phyloP scores from a whole-genome alignment of 2,113 vertebrate genomes.

The Andinoacara biseriatus region DNA sequence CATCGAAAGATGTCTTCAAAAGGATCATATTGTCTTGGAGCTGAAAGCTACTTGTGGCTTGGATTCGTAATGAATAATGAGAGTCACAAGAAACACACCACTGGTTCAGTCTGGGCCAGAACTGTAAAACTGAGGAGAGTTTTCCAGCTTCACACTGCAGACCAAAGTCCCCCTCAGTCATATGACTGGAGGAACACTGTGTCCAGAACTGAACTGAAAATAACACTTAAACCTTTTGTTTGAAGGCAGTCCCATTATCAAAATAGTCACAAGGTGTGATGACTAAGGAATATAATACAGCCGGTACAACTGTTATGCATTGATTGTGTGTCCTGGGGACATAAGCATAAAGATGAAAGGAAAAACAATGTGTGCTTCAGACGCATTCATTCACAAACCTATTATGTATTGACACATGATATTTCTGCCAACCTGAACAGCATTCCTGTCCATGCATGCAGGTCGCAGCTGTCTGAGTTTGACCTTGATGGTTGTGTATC shows the following conservation, averaged over 20 bases:
- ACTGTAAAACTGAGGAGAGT: background rate
- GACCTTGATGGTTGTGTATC: constrained; percentile 19
- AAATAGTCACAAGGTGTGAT: background rate
- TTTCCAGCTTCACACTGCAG: constrained; percentile 9
- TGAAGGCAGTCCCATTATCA: constrained; percentile 31
- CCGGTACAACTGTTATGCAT: background rate
- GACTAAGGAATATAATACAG: background rate
- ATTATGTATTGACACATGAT: background rate
- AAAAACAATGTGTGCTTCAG: background rate
- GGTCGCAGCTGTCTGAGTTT: constrained; percentile 43
- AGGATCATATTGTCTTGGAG: background rate
- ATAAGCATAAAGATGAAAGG: background rate
- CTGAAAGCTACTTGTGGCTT: background rate
- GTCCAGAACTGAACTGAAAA: constrained; percentile 34
- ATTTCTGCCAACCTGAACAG: constrained; percentile 3
- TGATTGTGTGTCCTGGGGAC: background rate
- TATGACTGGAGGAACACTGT: constrained; percentile 45
- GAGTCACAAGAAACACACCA: background rate
- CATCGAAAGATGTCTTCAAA: background rate
- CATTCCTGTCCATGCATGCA: constrained; percentile 34
- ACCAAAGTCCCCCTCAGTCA: constrained; percentile 29
- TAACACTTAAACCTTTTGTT: constrained; percentile 45
- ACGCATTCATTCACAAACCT: background rate
- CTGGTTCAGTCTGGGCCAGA: background rate
- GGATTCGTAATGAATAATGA: background rate